A percentile compares a stretch with the other conserved stretches of the same genome.
Conservation (phyloP, 2,888 invertebrate species). For the Mythimna vitellina region DNA sequence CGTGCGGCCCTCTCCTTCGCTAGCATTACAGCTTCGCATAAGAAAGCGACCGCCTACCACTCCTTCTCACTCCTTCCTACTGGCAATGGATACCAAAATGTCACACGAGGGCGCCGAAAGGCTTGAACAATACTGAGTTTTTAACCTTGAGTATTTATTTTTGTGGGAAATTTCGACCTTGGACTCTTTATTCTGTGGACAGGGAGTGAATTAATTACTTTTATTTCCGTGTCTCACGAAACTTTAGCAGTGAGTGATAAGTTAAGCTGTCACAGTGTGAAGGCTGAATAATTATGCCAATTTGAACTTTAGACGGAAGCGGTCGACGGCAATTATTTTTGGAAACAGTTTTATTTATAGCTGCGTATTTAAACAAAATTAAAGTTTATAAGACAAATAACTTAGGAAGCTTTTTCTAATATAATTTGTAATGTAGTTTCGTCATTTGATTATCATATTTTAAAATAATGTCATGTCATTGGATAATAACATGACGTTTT, state of each 20-base stretch:
- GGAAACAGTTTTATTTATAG: not conserved
- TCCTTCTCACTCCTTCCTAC: too few relatives aligned
- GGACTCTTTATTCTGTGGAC: not conserved
- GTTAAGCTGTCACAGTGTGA: slow-evolving; percentile 3
- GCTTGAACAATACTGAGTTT: not conserved
- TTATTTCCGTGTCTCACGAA: slow-evolving; percentile 30
- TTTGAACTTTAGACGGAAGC: slow-evolving; percentile 18
- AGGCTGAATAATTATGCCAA: slow-evolving; percentile 1
- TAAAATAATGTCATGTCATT: too few relatives aligned
- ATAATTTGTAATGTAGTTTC: too few relatives aligned
- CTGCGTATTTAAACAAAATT: not conserved
- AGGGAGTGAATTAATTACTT: slow-evolving; percentile 33
- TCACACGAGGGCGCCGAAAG: too few relatives aligned
- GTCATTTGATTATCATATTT: too few relatives aligned
- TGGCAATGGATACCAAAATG: too few relatives aligned
- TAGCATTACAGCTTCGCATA: too few relatives aligned
- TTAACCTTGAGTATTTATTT: slow-evolving; percentile 26
- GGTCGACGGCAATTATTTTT: not conserved
- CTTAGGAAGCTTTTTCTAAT: too few relatives aligned
- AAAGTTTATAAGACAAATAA: not conserved
- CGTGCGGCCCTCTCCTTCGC: too few relatives aligned
- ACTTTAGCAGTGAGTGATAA: slow-evolving; percentile 19
- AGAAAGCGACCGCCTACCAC: too few relatives aligned
- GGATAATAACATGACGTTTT: too few relatives aligned
- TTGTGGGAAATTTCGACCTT: slow-evolving; percentile 19